Evolutionary conservation across 1,140 invertebrate genomes (phyloP).

Genomic region (Parapsyche elsis): DNA sequence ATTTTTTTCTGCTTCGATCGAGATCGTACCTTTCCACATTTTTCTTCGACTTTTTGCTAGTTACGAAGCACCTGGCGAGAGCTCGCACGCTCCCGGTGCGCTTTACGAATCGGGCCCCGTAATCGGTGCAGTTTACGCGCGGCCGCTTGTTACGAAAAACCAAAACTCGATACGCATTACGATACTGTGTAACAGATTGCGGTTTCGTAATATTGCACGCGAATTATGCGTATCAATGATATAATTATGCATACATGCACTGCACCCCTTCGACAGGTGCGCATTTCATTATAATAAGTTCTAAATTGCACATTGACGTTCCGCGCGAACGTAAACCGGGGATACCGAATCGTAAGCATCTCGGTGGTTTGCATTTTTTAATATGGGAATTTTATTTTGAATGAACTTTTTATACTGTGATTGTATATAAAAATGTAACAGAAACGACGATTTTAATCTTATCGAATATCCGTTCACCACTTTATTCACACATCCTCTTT

Average conservation of each 20-base stretch:
- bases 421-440: not conserved
- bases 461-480: constrained; percentile 54
- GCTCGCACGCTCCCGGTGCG: not conserved
- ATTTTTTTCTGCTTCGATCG: not conserved
- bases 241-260: constrained; percentile 17
- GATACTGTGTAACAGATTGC: constrained; percentile 45
- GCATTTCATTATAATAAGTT: too few species aligned
- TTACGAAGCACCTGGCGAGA: constrained; percentile 28
- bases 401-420: constrained; percentile 47
- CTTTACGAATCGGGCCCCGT: constrained; percentile 15
- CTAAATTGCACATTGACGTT: too few species aligned
- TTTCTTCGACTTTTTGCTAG: not conserved
- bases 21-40: not conserved
- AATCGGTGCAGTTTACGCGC: constrained; percentile 35
- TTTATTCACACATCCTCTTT: constrained; percentile 56
- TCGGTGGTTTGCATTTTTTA: too few species aligned
- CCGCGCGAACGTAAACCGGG: too few species aligned
- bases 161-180: constrained; percentile 42
- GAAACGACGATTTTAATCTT: constrained; percentile 50
- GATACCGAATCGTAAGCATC: too few species aligned
- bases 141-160: constrained; percentile 38
- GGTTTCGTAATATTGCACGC: constrained; percentile 41
- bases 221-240: constrained; percentile 39
- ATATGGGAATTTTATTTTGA: too few species aligned
- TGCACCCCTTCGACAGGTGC: too few species aligned